Percentiles rank a stretch among this genome's conserved stretches.
These are phyloP conservation scores for Synanthedon tipuliformis DNA, from an alignment of 2,888 invertebrate genomes.

Conservation along the genomic window DNA sequence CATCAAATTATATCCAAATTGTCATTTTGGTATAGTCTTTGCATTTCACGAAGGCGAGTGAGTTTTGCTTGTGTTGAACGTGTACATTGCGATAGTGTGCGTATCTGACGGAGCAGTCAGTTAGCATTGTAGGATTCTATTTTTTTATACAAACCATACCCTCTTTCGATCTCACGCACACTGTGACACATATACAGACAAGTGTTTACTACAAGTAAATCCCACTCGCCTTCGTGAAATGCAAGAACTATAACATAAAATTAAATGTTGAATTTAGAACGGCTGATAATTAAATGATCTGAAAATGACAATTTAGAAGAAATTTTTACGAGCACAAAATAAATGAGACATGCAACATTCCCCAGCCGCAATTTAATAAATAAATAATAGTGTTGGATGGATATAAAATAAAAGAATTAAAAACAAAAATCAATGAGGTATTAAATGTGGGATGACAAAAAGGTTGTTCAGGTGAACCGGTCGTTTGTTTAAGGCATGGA, in stretches of 20 bases:
- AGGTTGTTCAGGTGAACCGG: conserved; percentile 41
- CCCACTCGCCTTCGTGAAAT: no score
- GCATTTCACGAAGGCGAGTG: no score
- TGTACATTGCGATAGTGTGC: no score
- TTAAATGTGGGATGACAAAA: conserved; percentile 38
- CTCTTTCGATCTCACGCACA: no score
- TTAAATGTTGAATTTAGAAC: neutral
- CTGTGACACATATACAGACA: no score
- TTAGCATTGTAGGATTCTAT: no score
- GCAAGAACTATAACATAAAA: no score
- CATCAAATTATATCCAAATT: conserved; percentile 10
- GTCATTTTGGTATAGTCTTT: conserved; percentile 17
- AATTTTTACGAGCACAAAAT: conserved; percentile 24
- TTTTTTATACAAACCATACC: no score
- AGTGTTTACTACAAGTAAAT: no score
- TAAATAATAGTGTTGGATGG: conserved; percentile 60
- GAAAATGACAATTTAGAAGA: conserved; percentile 30
- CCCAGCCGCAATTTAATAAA: conserved; percentile 64
- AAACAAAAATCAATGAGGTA: conserved; percentile 37
- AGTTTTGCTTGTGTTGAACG: no score
- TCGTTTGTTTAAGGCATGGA: conserved; percentile 12
- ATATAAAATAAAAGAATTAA: conserved; percentile 40
- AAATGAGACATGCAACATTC: conserved; percentile 61
- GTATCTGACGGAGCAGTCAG: no score
- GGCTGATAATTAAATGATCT: conserved; percentile 3